Evolutionary conservation across 1,140 invertebrate species (phyloP).

Genomic region (Drosophila repletoides): DNA sequence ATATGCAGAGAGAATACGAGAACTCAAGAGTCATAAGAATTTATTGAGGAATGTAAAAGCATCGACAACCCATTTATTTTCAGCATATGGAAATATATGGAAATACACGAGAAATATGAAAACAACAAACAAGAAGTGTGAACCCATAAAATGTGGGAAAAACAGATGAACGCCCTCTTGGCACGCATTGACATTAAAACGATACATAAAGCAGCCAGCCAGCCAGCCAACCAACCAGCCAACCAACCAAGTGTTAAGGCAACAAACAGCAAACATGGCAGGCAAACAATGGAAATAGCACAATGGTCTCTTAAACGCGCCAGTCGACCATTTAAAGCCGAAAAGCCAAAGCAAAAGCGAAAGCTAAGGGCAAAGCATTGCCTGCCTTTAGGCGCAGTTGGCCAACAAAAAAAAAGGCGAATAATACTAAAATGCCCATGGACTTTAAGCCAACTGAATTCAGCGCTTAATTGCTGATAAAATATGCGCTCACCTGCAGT

Average conservation of each 20-base stretch:
- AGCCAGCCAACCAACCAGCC: constrained; percentile 20
- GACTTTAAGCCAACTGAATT: constrained; percentile 34
- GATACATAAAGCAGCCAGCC: constrained; percentile 45
- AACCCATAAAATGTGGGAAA: constrained; percentile 47
- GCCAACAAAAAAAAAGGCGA: too few species aligned
- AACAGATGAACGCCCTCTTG: constrained; percentile 31
- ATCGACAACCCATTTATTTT: constrained; percentile 11
- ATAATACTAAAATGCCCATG: background rate
- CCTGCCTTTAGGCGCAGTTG: constrained; percentile 12
- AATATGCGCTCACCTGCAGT: constrained; percentile 46
- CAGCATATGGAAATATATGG: too few species aligned
- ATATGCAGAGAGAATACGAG: background rate
- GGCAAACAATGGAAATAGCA: constrained; percentile 9
- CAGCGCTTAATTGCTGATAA: constrained; percentile 53
- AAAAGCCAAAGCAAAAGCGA: too few species aligned
- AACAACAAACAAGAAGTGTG: constrained; percentile 3
- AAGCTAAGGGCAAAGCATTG: too few species aligned
- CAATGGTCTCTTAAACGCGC: constrained; percentile 13
- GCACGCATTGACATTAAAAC: constrained; percentile 59
- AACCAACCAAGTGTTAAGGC: constrained; percentile 25
- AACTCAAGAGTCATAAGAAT: background rate
- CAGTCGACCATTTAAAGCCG: constrained; percentile 36
- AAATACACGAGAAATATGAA: constrained; percentile 34
- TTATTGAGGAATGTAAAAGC: constrained; percentile 14
- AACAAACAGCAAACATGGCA: constrained; percentile 14